Evolutionary conservation across 2,113 vertebrate species (phyloP), one percentile per base, ranked within the genome.

Genomic region (Bubo blakistoni): DNA sequence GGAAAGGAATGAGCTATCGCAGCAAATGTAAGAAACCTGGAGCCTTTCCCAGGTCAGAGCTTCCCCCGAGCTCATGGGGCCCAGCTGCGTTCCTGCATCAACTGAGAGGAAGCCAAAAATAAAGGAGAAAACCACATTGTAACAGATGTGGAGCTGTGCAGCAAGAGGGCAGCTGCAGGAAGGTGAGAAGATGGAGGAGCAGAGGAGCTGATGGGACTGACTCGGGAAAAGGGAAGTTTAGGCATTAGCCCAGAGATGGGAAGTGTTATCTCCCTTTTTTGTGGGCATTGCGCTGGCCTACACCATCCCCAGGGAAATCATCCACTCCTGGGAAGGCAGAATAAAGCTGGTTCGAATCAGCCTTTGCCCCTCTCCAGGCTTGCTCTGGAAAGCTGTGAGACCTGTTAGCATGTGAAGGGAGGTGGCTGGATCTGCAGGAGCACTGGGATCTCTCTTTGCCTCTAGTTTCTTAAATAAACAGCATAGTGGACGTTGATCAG

Each of bases 41-140:
- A 95, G 55, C 46, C 58, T 34, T 92, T 94, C 87, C 95, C 86
- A 90, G 94, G 94, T 95, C 92, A 94, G 74, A 88, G 71, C 66
- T 81, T 95, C 74, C 79, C 73, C 65, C 0, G 0, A 51, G 81
- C 81, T 5, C 25, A 72, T 82, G 91, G 58, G 94, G 62, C 81
- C 94, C 88, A 94, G 91, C 92, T 95, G 81, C 17, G 2, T 38
- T 81, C 77, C 89, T 91, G 71, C 89, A 94, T 61, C 62, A 63
- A 16, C 46, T 11, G 9, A 51, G 47, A 79, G 12, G 49, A 76
- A 69, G 94, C 89, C 86, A 95, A 85, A 69, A 91, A 66, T 8
- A 40, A 63, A n/a, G 65, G 55, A 84, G 80, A 80, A 91, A 81
- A 77, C 42, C 73, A 81, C 25, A 4, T 0, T 57, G 73, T 6